These are phyloP conservation scores for Numenius phaeopus DNA, from an alignment of 2,797 vertebrate genomes.

Conservation along the genomic window DNA sequence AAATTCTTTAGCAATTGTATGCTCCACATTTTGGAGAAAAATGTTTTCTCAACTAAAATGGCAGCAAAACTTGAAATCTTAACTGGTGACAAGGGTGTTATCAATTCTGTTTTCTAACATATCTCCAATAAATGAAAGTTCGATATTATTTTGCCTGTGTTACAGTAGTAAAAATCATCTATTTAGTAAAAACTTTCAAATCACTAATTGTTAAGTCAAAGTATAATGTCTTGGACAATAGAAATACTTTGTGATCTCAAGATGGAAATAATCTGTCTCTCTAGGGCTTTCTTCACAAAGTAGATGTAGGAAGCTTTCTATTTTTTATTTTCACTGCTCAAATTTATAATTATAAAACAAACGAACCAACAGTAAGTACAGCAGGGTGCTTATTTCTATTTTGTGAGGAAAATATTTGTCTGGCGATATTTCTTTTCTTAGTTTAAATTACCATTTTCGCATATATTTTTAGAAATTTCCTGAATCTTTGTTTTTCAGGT, in stretches of 20 bases:
- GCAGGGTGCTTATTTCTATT: neutral
- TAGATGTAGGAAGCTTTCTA: neutral
- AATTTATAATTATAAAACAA: neutral
- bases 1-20: neutral
- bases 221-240: neutral
- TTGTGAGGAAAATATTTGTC: neutral
- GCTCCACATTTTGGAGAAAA: neutral
- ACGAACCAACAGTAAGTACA: neutral
- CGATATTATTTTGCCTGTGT: neutral
- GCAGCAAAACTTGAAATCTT: neutral
- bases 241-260: neutral
- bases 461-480: neutral
- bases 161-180: neutral
- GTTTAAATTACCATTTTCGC: neutral
- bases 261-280: neutral
- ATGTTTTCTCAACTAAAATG: neutral
- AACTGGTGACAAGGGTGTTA: neutral
- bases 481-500: neutral
- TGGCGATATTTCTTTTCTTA: neutral
- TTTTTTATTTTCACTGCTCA: neutral
- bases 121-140: neutral
- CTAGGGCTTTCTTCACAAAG: neutral
- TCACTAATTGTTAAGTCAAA: neutral
- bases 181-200: neutral
- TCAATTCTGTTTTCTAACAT: neutral